Evolutionary conservation across 2,888 invertebrate genomes (phyloP).

Genomic region (Rhodophaea formosa): DNA sequence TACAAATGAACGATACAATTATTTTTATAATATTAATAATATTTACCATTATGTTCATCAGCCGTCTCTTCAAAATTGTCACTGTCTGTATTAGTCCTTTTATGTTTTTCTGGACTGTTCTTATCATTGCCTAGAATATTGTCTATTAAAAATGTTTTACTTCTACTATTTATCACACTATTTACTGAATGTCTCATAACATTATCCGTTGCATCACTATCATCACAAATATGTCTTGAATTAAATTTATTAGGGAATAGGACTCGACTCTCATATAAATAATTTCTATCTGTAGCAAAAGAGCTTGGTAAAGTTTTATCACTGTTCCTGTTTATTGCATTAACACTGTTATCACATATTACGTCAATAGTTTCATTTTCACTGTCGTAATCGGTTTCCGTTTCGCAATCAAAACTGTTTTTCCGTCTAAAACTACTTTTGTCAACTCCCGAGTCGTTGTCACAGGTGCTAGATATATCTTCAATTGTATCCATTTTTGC

Average conservation of each 20-base stretch:
- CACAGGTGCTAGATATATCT: conserved; percentile 74
- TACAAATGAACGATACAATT: too few species aligned
- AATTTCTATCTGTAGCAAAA: conserved; percentile 44
- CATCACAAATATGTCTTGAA: conserved; percentile 40
- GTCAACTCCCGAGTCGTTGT: conserved; percentile 45
- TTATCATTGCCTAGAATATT: conserved; percentile 76
- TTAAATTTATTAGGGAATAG: conserved; percentile 49
- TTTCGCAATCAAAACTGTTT: conserved; percentile 51
- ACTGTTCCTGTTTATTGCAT: conserved; percentile 33
- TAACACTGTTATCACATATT: conserved; percentile 71
- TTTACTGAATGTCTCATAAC: conserved; percentile 41
- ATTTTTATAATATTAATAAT: background rate
- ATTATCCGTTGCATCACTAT: conserved; percentile 39
- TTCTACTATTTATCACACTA: conserved; percentile 50
- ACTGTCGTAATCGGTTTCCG: conserved; percentile 66
- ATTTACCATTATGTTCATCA: conserved; percentile 72
- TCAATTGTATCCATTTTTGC: conserved; percentile 56
- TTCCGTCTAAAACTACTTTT: conserved; percentile 39
- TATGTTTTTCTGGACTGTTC: conserved; percentile 38
- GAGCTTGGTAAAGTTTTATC: conserved; percentile 40
- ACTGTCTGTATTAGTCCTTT: conserved; percentile 37
- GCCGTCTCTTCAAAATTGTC: conserved; percentile 59
- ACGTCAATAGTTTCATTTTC: conserved; percentile 74
- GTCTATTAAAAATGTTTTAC: conserved; percentile 80
- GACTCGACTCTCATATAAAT: conserved; percentile 48